Base-by-base conservation (phyloP, 1,140 invertebrate species). In the Drosophila saltans region DNA sequence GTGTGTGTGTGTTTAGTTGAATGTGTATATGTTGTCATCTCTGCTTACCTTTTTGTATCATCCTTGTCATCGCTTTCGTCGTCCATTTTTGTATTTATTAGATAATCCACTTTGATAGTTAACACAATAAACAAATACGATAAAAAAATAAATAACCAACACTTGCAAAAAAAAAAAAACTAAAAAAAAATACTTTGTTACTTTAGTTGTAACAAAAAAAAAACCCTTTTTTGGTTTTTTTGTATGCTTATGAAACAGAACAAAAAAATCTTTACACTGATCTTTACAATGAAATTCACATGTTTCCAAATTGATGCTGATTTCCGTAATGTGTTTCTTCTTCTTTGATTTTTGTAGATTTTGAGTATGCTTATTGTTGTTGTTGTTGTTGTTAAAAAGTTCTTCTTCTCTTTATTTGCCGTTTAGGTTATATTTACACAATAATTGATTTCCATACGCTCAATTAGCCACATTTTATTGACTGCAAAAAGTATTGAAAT, bases 1-100 rank as follows among this genome's bases (percentile, higher is more conserved):
- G 41, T 39, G 24, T 55, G 36, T 39, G 33, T 60, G 56, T 39
- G 24, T 9, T 59, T 26, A 36, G 41, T 2, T 40, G 7, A 8
- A 5, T 24, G 0, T 45, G 3, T 39, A 16, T 40, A 8, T 60
- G 52, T 57, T 39, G 21, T 26, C 45, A 40, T 21, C 45, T 40
- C 41, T 21, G 69, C 80, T 92, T 92, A 95, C 95, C 95, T 93
- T 93, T 95, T 95, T 48, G 94, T 94, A 82, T 95, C 94, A 91
- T 95, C 95, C 84, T 95, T 95, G 76, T 95, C 95, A 81, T 95
- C 95, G 69, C 93, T 94, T 69, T 95, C 94, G 86, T 95, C 94
- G 74, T 95, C 95, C 93, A 95, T 94, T 55, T 89, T 91, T 11
- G 76, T 59, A 55, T 80, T 62, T 78, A 62, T 73, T 64, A 73